Evolutionary conservation across 2,888 invertebrate genomes (phyloP).

Genomic region (Amphipyra berbera): DNA sequence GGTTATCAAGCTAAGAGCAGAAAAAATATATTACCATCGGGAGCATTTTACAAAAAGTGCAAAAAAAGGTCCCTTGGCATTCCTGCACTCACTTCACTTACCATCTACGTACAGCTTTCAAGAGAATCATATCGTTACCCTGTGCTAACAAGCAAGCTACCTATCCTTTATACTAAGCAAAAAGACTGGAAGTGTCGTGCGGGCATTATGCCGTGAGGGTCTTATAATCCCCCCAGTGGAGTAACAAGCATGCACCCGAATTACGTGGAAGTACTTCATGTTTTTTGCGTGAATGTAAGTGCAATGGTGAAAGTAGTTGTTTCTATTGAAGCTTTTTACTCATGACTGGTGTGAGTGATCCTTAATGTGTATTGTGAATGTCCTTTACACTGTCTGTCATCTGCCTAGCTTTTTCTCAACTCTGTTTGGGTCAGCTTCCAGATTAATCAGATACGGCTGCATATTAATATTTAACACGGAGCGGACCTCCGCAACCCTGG

Average conservation of each 20-base stretch:
- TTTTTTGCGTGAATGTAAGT: constrained; percentile 16
- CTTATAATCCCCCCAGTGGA: constrained; percentile 14
- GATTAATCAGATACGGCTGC: too few relatives aligned
- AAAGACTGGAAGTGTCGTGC: constrained; percentile 32
- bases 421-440: too few relatives aligned
- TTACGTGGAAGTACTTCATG: constrained; percentile 7
- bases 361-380: too few relatives aligned
- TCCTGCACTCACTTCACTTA: not conserved
- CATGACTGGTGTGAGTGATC: too few relatives aligned
- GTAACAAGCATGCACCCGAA: constrained; percentile 41
- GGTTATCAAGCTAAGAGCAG: constrained; percentile 27
- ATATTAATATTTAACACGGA: too few relatives aligned
- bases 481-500: too few relatives aligned
- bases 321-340: not conserved
- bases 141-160: constrained; percentile 14
- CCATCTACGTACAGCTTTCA: constrained; percentile 12
- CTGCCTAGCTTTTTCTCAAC: too few relatives aligned
- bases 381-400: too few relatives aligned
- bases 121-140: constrained; percentile 17
- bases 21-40: constrained; percentile 26
- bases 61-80: not conserved
- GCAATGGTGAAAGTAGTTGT: not conserved
- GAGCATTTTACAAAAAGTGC: constrained; percentile 1
- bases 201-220: constrained; percentile 20
- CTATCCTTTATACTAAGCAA: constrained; percentile 17